These are phyloP conservation scores for Epinephelus malabaricus DNA, from an alignment of 2,797 vertebrate genomes.

Conservation along the genomic window DNA sequence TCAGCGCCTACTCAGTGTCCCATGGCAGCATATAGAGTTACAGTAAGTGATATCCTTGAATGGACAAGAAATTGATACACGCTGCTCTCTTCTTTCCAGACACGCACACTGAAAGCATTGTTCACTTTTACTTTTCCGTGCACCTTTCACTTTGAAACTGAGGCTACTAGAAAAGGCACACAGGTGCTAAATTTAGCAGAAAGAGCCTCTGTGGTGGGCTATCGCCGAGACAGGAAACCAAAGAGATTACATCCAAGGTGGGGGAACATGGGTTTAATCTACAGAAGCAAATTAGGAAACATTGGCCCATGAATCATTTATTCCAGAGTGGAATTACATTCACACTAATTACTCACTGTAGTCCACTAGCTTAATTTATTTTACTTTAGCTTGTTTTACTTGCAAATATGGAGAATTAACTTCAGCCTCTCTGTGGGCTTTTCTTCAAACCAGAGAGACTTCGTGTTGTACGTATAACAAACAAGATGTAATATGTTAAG, in stretches of 20 bases:
- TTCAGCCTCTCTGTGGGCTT: background rate
- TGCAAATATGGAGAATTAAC: conserved; percentile 35
- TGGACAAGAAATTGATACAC: conserved; percentile 70
- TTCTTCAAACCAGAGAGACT: background rate
- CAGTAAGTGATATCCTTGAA: conserved; percentile 80
- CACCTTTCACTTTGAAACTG: conserved; percentile 72
- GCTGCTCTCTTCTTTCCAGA: conserved; percentile 65
- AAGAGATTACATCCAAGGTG: conserved; percentile 49
- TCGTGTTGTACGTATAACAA: no score
- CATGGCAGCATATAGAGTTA: conserved; percentile 68
- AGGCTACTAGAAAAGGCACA: conserved; percentile 45
- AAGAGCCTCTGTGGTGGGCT: conserved; percentile 29
- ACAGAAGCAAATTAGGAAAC: conserved; percentile 52
- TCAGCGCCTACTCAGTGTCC: conserved; percentile 65
- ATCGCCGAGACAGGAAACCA: conserved; percentile 35
- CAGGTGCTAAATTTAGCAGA: conserved; percentile 65
- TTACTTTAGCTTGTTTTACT: conserved; percentile 37
- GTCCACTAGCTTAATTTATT: conserved; percentile 39
- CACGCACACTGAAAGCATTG: conserved; percentile 65
- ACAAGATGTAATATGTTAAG: background rate
- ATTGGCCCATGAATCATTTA: conserved; percentile 61
- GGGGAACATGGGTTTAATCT: conserved; percentile 36
- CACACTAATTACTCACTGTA: conserved; percentile 50
- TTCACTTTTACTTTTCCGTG: conserved; percentile 78
- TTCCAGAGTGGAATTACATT: conserved; percentile 56